Evolutionary conservation across 2,113 vertebrate species (phyloP).

Genomic region (Corythornis cristatus): DNA sequence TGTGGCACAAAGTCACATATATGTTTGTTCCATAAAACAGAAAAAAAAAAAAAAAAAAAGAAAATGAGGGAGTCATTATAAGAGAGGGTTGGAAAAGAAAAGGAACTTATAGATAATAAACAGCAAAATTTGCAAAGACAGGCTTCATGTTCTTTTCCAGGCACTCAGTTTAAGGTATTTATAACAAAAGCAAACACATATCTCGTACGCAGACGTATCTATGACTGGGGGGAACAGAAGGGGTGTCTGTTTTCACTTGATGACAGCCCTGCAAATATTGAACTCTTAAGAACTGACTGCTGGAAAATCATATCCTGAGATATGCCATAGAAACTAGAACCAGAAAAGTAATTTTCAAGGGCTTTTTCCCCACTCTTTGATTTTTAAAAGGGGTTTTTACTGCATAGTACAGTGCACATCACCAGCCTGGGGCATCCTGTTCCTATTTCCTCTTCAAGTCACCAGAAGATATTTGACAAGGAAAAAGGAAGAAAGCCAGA

Average conservation of each 20-base stretch:
- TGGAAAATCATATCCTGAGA: neutral
- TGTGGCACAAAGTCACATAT: neutral
- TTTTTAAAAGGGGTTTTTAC: neutral
- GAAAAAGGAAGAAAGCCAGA: slow-evolving; percentile 20
- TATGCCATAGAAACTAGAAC: neutral
- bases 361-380: neutral
- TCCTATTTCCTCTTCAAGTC: slow-evolving; percentile 44
- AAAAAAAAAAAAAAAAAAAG: neutral
- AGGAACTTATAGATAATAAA: neutral
- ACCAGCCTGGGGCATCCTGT: slow-evolving; percentile 1
- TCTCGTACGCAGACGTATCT: neutral
- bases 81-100: neutral
- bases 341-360: neutral
- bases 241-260: neutral
- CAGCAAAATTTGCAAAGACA: neutral
- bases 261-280: neutral
- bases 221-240: fast-evolving
- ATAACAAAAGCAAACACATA: neutral
- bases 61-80: neutral
- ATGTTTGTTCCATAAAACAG: neutral
- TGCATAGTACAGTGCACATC: neutral
- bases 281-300: neutral
- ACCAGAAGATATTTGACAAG: slow-evolving; percentile 36
- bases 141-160: neutral
- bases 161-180: neutral